These are phyloP conservation scores for Salvelinus sp. DNA, from an alignment of 2,113 vertebrate genomes.

Conservation along the genomic window DNA sequence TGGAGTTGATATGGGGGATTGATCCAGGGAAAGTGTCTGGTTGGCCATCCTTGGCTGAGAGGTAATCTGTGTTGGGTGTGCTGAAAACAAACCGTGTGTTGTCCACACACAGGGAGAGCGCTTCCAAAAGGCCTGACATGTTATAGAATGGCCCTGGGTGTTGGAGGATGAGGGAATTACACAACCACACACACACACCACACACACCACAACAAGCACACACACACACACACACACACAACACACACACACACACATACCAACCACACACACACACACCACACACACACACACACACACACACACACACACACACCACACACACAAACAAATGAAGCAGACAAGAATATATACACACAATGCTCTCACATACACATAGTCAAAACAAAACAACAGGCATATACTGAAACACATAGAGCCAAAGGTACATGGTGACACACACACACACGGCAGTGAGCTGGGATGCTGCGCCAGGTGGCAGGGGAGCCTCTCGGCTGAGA, in stretches of 20 bases:
- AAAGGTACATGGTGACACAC: slow-evolving; percentile 7
- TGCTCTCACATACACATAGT: slow-evolving; percentile 28
- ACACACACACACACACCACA: slow-evolving; percentile 52
- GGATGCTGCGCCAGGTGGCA: slow-evolving; percentile 66
- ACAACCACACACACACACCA: slow-evolving; percentile 58
- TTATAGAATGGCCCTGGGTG: slow-evolving; percentile 50
- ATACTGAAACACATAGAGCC: background rate
- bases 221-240: slow-evolving; percentile 47
- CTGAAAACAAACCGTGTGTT: slow-evolving; percentile 57
- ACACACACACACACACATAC: slow-evolving; percentile 21
- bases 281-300: slow-evolving; percentile 61
- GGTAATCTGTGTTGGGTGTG: slow-evolving; percentile 51
- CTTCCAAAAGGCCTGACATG: slow-evolving; percentile 58
- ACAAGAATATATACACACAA: slow-evolving; percentile 18
- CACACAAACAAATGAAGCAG: slow-evolving; percentile 56
- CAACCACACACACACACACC: slow-evolving; percentile 44
- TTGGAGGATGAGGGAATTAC: slow-evolving; percentile 44
- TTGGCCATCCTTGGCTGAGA: slow-evolving; percentile 54
- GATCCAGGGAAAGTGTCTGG: slow-evolving; percentile 60
- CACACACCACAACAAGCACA: slow-evolving; percentile 58
- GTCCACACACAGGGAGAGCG: slow-evolving; percentile 34
- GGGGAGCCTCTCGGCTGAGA: slow-evolving; percentile 62
- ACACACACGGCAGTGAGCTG: slow-evolving; percentile 48
- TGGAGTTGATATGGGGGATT: slow-evolving; percentile 28
- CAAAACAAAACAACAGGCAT: background rate